These are phyloP conservation scores for Phenganax subtilis DNA, from an alignment of 92 coral and sea anemone species.

Conservation along the genomic window DNA sequence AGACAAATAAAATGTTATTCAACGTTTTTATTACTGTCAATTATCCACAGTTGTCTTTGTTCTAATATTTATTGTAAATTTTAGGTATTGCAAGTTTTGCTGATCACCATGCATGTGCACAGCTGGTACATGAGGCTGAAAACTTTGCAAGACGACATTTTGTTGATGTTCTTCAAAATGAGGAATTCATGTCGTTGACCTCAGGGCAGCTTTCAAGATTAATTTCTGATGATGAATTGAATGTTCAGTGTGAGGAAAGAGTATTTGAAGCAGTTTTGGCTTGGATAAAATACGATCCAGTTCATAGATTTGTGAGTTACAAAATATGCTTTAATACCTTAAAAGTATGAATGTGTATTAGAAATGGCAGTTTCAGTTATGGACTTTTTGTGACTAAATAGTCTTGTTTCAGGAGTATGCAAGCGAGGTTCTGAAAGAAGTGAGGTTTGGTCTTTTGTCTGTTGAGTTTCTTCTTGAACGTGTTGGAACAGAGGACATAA, in stretches of 20 bases:
- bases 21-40: too few relatives aligned
- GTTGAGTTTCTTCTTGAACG: slow-evolving; percentile 87
- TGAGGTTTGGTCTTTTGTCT: slow-evolving; percentile 74
- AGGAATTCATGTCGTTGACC: slow-evolving; percentile 86
- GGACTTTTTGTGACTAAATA: not conserved
- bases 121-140: slow-evolving; percentile 68
- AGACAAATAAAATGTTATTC: too few relatives aligned
- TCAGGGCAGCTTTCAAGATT: slow-evolving; percentile 69
- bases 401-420: slow-evolving; percentile 60
- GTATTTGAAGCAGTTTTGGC: slow-evolving; percentile 97
- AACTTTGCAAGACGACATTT: slow-evolving; percentile 81
- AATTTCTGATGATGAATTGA: slow-evolving; percentile 75
- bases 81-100: slow-evolving; percentile 91
- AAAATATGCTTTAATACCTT: not conserved
- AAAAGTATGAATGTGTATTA: too few relatives aligned
- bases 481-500: slow-evolving; percentile 82
- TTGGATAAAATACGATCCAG: slow-evolving; percentile 81
- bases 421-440: slow-evolving; percentile 72
- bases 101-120: slow-evolving; percentile 78
- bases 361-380: too few relatives aligned
- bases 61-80: not conserved
- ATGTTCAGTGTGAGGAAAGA: slow-evolving; percentile 86
- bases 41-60: not conserved
- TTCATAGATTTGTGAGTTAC: slow-evolving; percentile 61
- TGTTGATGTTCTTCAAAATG: slow-evolving; percentile 87